Percentiles rank a stretch among this genome's conserved stretches.
Conservation (phyloP, 1,140 invertebrate species). For the Aphelinus certus region DNA sequence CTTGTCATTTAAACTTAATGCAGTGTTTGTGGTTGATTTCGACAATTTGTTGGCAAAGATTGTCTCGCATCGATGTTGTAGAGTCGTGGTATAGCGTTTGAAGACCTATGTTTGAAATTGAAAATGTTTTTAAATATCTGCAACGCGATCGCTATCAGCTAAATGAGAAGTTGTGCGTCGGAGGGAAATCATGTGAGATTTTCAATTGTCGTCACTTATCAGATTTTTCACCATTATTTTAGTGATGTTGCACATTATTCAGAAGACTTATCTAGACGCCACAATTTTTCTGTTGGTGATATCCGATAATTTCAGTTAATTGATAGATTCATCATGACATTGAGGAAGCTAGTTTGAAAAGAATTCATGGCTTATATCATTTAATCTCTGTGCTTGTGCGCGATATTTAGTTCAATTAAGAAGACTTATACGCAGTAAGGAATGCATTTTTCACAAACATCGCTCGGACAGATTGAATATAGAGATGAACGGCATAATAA, state of each 20-base stretch:
- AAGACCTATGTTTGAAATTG: too few species aligned
- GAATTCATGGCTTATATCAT: conserved; percentile 1
- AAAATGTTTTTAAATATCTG: too few species aligned
- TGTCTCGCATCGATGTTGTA: conserved; percentile 1
- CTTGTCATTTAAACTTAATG: neutral
- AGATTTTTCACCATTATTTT: neutral
- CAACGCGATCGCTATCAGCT: too few species aligned
- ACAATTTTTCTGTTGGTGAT: neutral
- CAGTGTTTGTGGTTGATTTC: conserved; percentile 1
- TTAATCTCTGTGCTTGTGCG: neutral
- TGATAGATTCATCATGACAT: conserved; percentile 9
- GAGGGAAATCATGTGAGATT: neutral
- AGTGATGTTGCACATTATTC: neutral
- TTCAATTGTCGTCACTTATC: neutral
- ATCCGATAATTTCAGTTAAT: neutral
- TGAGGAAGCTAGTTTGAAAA: conserved; percentile 14
- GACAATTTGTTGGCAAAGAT: neutral
- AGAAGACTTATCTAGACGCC: neutral
- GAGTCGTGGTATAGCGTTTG: neutral
- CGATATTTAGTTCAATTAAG: conserved; percentile 13
- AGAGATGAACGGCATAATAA: too few species aligned
- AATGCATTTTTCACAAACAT: too few species aligned
- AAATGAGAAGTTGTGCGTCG: too few species aligned
- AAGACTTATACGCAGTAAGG: neutral
- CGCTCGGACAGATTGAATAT: too few species aligned